A percentile compares a stretch with the other conserved stretches of the same genome.
Evolutionary conservation across 2,888 invertebrate genomes (phyloP).

Genomic region (Aphodius granarius): DNA sequence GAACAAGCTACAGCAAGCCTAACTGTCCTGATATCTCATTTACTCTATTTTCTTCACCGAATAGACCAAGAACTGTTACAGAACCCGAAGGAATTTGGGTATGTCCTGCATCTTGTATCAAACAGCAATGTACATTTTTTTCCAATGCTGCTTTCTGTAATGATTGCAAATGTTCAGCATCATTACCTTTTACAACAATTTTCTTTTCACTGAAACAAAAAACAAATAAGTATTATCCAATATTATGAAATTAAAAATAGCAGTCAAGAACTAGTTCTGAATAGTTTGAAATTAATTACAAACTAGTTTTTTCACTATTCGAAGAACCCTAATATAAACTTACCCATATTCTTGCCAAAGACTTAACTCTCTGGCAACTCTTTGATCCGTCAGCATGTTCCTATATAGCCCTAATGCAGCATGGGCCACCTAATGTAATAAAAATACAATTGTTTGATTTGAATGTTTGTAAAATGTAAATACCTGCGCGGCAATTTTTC

Average conservation of each 20-base stretch:
- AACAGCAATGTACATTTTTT: slow-evolving; percentile 43
- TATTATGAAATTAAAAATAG: slow-evolving; percentile 28
- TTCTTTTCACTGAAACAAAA: slow-evolving; percentile 50
- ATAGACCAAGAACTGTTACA: slow-evolving; percentile 55
- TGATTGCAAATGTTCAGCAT: slow-evolving; percentile 49
- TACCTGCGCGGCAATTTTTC: slow-evolving; percentile 64
- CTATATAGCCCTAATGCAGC: slow-evolving; percentile 62
- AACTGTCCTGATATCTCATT: slow-evolving; percentile 51
- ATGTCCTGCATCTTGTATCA: slow-evolving; percentile 51
- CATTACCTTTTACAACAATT: slow-evolving; percentile 52
- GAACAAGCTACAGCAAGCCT: slow-evolving; percentile 31
- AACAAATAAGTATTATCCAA: neutral
- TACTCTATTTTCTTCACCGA: slow-evolving; percentile 54
- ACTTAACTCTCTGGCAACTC: slow-evolving; percentile 44
- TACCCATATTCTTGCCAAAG: slow-evolving; percentile 58
- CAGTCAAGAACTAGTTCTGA: neutral
- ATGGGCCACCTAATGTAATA: slow-evolving; percentile 56
- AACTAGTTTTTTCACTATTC: neutral
- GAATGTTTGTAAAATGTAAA: slow-evolving; percentile 29
- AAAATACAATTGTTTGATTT: slow-evolving; percentile 4
- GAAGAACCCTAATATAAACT: slow-evolving; percentile 11
- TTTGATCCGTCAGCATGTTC: slow-evolving; percentile 51
- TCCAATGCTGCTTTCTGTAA: slow-evolving; percentile 47
- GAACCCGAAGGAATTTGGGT: slow-evolving; percentile 55
- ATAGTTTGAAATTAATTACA: slow-evolving; percentile 1